Base-by-base conservation (phyloP, 2,113 vertebrate species). In the Poicephalus meyeri region DNA sequence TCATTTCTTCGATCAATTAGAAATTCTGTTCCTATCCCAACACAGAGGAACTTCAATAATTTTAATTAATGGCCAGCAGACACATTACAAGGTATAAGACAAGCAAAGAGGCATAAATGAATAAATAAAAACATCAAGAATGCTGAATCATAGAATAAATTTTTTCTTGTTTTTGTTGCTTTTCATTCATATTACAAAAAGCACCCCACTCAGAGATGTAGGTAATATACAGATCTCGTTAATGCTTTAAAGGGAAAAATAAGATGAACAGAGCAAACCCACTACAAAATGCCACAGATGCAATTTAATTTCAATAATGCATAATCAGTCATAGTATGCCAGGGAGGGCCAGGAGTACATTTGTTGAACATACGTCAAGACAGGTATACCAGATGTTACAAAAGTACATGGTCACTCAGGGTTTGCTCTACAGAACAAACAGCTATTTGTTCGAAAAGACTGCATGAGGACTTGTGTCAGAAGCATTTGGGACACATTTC, bases 51-150 rank as follows among this genome's bases (percentile, higher is more conserved):
- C 46, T 61, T 82, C 74, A 86, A 4, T 44, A 77, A 86, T 88
- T 93, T 64, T 88, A 90, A 91, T 89, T 93, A 94, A 83, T 83
- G 74, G 49, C 74, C 68, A 91, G 44, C 49, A 89, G 81, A 95
- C 66, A 80, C 20, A 61, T 88, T 93, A 76, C 33, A 80, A 89
- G 64, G 47, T 33, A 80, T 16, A 73, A 85, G 58, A 70, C n/a
- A 83, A 94, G 50, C 20, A 70, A 68, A 85, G 53, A 88, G 9
- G 73, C 55, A 84, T 63, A 91, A 78, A 90, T 71, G 23, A 86
- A 95, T 87, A 93, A 93, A 89, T 42, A 95, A 95, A 91, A 78
- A 5, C 18, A 78, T 20, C 26, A 73, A 78, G 55, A 88, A 58
- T 66, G 23, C 37, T 86, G 90, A 89, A 92, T 90, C 49, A 53